Evolutionary conservation across 2,797 vertebrate genomes (phyloP).

Genomic region (Hippoglossus hippoglossus): DNA sequence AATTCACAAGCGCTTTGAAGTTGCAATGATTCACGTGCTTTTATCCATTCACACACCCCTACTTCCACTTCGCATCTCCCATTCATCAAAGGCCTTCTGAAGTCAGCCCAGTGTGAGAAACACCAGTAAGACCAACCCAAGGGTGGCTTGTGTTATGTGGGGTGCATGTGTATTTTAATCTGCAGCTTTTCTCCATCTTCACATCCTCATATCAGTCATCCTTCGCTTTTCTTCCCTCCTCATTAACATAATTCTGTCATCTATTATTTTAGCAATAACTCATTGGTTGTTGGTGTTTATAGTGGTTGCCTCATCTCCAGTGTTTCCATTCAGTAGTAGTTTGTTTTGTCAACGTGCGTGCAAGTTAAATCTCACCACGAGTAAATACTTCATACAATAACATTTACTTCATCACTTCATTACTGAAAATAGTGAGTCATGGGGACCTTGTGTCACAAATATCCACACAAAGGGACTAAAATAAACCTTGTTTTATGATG

Average conservation of each 20-base stretch:
- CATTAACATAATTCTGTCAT: conserved; percentile 25
- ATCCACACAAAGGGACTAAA: conserved; percentile 13
- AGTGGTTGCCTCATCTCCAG: conserved; percentile 68
- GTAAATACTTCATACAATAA: conserved; percentile 29
- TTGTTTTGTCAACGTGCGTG: conserved; percentile 11
- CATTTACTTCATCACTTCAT: conserved; percentile 16
- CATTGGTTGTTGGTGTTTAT: conserved; percentile 74
- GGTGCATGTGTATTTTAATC: too few species aligned
- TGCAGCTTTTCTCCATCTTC: too few species aligned
- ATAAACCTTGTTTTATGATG: conserved; percentile 7
- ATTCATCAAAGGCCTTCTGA: too few species aligned
- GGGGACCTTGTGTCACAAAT: background rate
- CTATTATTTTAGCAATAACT: conserved; percentile 66
- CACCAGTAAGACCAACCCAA: background rate
- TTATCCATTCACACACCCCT: background rate
- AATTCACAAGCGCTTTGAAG: background rate
- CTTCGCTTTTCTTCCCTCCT: too few species aligned
- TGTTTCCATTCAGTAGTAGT: background rate
- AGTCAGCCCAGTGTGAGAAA: too few species aligned
- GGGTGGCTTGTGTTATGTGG: background rate
- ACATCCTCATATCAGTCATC: too few species aligned
- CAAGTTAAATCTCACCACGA: conserved; percentile 5
- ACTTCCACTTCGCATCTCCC: too few species aligned
- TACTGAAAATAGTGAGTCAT: conserved; percentile 23
- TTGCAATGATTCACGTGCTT: background rate